Percentiles rank a stretch among this genome's conserved stretches.
These are phyloP conservation scores for Cynoglossus semilaevis DNA, from an alignment of 2,113 vertebrate species.

Conservation along the genomic window DNA sequence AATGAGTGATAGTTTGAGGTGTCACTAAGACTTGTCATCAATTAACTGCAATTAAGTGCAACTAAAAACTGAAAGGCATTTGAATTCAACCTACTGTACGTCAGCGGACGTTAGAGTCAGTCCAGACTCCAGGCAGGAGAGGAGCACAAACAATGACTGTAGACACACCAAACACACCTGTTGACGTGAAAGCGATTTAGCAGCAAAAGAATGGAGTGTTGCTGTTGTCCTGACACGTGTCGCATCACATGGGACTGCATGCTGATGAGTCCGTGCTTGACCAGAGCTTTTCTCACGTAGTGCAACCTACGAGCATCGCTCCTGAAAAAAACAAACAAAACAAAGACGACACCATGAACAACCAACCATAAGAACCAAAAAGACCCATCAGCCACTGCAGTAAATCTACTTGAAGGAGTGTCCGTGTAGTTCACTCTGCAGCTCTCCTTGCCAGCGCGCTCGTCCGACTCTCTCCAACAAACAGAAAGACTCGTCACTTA, in stretches of 20 bases:
- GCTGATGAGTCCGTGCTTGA: slow-evolving; percentile 85
- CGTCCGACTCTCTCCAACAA: slow-evolving; percentile 91
- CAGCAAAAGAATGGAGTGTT: slow-evolving; percentile 89
- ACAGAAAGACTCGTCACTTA: slow-evolving; percentile 88
- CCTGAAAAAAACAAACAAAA: slow-evolving; percentile 63
- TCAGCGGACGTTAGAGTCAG: too few species aligned
- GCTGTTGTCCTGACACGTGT: slow-evolving; percentile 79
- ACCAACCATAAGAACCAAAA: background rate
- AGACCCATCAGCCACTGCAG: background rate
- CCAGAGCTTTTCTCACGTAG: slow-evolving; percentile 87
- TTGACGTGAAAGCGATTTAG: slow-evolving; percentile 90
- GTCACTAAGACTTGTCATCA: too few species aligned
- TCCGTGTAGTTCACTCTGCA: slow-evolving; percentile 89
- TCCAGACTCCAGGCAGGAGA: too few species aligned
- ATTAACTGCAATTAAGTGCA: too few species aligned
- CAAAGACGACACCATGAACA: background rate
- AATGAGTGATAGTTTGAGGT: too few species aligned
- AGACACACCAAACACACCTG: slow-evolving; percentile 83
- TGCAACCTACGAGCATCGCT: slow-evolving; percentile 92
- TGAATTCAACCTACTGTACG: too few species aligned
- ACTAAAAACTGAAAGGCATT: too few species aligned
- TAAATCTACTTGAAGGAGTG: slow-evolving; percentile 82
- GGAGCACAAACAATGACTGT: too few species aligned
- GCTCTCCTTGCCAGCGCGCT: slow-evolving; percentile 93
- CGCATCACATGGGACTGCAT: slow-evolving; percentile 87